Evolutionary conservation across 2,888 invertebrate species (phyloP), one percentile per base, ranked within the genome.

Genomic region (Neoaliturus tenellus): DNA sequence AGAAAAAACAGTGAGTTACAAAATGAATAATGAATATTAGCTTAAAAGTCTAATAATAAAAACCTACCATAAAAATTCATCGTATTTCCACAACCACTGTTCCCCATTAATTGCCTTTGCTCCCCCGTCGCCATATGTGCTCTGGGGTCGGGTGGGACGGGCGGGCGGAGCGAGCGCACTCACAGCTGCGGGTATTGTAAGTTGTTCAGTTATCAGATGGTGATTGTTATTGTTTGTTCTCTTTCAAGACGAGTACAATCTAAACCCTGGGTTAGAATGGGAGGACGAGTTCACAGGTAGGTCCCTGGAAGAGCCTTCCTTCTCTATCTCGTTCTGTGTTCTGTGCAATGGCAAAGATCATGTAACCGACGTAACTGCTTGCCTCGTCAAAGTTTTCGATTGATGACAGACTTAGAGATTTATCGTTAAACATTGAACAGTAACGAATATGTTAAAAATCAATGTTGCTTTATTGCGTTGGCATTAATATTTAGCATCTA

Each of bases 211-310:
- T 78, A 78, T 55, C 78, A 84, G 84, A 84, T 84, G 84, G 84
- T 84, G 84, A 84, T 91, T 91, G 91, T 91, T 91, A 91, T 89
- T 91, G 91, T 92, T 91, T 91, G 91, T 91, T 91, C 91, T 91
- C 91, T 95, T 95, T 96, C 96, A 97, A 98, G 98, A 98, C 95
- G 98, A 98, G 95, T 98, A 98, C 97, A 97, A 98, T 97, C 97
- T 98, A 95, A 97, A 97, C 95, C 97, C 97, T 95, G 97, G 97
- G 96, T 97, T 98, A 97, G 98, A 98, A 94, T 98, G 98, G 98
- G 98, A 98, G 95, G 98, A 98, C 97, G 98, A 98, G 94, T 98
- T 98, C 93, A 97, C 98, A 98, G 98, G 98, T 98, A 98, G 97
- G 98, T 96, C 78, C 78, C 78, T 33, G 78, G 78, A 23, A 51